A percentile compares a stretch with the other conserved stretches of the same genome.
Conservation (phyloP, 2,113 vertebrate genomes). For the Riparia riparia region DNA sequence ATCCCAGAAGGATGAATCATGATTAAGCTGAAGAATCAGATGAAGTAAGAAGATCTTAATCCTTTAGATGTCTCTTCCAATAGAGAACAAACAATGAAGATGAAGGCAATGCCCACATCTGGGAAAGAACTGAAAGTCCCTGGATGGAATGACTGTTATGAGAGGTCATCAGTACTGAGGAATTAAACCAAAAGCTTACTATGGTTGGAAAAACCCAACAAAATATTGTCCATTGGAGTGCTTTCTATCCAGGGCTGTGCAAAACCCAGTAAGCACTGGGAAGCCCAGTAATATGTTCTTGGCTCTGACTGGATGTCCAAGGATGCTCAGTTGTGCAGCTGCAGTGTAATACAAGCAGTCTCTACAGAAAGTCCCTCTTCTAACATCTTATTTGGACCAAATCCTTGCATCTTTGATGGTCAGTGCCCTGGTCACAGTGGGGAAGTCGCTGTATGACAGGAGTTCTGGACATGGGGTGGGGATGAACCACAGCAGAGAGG, state of each 20-base stretch:
- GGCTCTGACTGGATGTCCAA: not conserved
- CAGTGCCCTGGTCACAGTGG: not conserved
- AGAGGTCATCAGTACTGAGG: not conserved
- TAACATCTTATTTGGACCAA: not conserved
- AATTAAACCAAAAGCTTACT: not conserved
- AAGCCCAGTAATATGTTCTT: not conserved
- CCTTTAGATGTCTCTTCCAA: not conserved
- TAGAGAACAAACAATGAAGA: not conserved
- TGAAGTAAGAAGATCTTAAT: not conserved
- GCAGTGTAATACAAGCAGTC: not conserved
- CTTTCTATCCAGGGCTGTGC: not conserved
- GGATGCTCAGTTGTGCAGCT: not conserved
- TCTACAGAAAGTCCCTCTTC: not conserved
- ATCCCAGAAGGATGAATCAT: not conserved
- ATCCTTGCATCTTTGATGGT: not conserved
- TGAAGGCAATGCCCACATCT: not conserved
- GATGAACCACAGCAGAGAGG: not conserved
- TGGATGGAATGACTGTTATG: not conserved
- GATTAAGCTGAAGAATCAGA: not conserved
- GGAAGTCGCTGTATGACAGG: not conserved
- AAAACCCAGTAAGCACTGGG: not conserved
- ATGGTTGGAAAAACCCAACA: not conserved
- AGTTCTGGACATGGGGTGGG: not conserved
- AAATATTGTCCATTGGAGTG: accelerated
- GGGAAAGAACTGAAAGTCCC: not conserved